Evolutionary conservation across 2,113 vertebrate species (phyloP).

Genomic region (Rhabdornis inornatus): DNA sequence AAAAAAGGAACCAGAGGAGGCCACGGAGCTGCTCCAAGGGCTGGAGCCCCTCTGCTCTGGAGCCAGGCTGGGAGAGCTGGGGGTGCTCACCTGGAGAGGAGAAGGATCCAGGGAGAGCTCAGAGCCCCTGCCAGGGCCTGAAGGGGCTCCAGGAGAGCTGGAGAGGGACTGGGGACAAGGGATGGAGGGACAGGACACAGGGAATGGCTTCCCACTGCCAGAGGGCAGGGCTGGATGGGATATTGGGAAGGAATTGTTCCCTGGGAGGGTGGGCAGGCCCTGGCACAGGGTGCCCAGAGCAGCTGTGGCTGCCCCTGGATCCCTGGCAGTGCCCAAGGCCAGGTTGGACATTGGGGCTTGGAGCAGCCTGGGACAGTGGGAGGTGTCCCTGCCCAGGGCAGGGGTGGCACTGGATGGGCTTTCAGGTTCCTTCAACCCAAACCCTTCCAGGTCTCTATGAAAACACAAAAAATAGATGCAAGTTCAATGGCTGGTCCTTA

Average conservation of each 20-base stretch:
- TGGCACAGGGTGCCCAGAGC: neutral
- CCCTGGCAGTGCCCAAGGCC: neutral
- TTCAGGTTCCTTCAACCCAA: neutral
- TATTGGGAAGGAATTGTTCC: neutral
- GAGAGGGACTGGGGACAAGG: neutral
- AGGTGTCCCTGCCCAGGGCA: neutral
- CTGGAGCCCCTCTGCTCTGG: neutral
- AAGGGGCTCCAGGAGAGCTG: neutral
- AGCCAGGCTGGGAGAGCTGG: neutral
- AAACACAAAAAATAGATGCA: neutral
- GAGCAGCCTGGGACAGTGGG: neutral
- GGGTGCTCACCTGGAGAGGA: neutral
- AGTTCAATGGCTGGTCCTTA: neutral
- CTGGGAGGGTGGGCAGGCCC: neutral
- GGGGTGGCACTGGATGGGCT: rapidly evolving
- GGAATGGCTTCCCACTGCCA: neutral
- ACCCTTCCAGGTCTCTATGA: neutral
- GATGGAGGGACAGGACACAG: neutral
- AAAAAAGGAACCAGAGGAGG: neutral
- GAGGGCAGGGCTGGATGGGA: neutral
- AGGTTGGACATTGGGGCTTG: neutral
- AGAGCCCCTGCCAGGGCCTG: neutral
- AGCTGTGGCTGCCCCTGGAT: neutral
- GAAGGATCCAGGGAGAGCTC: neutral
- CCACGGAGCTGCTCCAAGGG: rapidly evolving